Evolutionary conservation across 2,888 invertebrate genomes (phyloP).

Genomic region (Ormyrus labotus): DNA sequence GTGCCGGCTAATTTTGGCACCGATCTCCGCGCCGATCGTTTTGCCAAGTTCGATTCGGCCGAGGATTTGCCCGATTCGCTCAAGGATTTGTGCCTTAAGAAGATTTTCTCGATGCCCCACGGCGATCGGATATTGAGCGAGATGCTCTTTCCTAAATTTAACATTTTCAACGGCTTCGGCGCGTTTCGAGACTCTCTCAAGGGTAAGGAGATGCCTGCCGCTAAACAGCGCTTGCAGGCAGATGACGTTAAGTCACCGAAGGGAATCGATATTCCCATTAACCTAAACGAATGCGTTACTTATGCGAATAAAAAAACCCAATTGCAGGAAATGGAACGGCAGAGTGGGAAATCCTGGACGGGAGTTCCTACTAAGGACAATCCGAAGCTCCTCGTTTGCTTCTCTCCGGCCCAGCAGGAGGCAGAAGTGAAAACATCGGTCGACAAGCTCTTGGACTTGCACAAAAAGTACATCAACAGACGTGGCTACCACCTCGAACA

Average conservation of each 20-base stretch:
- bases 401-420: slow-evolving; percentile 85
- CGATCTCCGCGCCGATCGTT: slow-evolving; percentile 8
- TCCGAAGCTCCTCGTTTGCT: slow-evolving; percentile 81
- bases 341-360: slow-evolving; percentile 75
- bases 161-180: slow-evolving; percentile 54
- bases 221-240: too few species aligned
- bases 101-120: slow-evolving; percentile 82
- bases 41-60: not conserved
- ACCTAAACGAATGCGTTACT: too few species aligned
- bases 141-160: slow-evolving; percentile 64
- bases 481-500: slow-evolving; percentile 78
- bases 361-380: slow-evolving; percentile 80
- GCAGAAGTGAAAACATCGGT: slow-evolving; percentile 78
- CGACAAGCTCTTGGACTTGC: slow-evolving; percentile 82
- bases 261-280: too few species aligned
- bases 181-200: not conserved
- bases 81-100: slow-evolving; percentile 82
- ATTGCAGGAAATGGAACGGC: not conserved
- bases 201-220: not conserved
- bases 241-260: too few species aligned
- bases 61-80: slow-evolving; percentile 76
- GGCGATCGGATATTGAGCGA: slow-evolving; percentile 79
- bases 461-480: slow-evolving; percentile 83
- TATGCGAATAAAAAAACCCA: not conserved
- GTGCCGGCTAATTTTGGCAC: slow-evolving; percentile 53